Evolutionary conservation across 2,888 invertebrate species (phyloP), one percentile per base, ranked within the genome.

Genomic region (Lithosia quadra): DNA sequence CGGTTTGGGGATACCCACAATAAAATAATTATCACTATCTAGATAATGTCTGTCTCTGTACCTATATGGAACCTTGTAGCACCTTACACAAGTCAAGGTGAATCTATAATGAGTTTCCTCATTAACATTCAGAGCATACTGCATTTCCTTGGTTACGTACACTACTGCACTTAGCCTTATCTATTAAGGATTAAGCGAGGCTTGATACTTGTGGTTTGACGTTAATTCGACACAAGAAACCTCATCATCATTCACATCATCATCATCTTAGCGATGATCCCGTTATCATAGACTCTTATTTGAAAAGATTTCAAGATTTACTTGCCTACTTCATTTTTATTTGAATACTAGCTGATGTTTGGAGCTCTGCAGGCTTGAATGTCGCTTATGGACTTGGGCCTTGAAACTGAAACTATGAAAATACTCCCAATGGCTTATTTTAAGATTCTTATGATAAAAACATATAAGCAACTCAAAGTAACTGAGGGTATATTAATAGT

Each of bases 11-110:
- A 39, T 39, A 39, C 0, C 15, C 39, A 49, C n/a, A 49, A 2
- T 49, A 49, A 49, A 49, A 49, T 9, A 49, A 49, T n/a, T n/a
- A 49, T 8, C n/a, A n/a, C 2, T n/a, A 49, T 49, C 18, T 49
- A 56, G 24, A 28, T 8, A 39, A 15, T 36, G 58, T n/a, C 21
- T 8, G 39, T 36, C 34, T n/a, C 21, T 8, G 39, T 39, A 39
- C 11, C 22, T 39, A 36, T 4, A 60, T 15, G 22, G 24, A 39
- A 10, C 60, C 15, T 18, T 60, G 24, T 24, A 15, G 10, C 24
- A 39, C 60, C 39, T 60, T 24, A 60, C 22, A 39, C 10, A 11
- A 39, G 60, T 24, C 58, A 60, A 60, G 60, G 60, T 39, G 39
- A 60, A 24, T 10, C 22, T 15, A 22, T 22, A 15, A 36, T 7